Conservation (phyloP, 1,140 invertebrate species). For the Plodia interpunctella region DNA sequence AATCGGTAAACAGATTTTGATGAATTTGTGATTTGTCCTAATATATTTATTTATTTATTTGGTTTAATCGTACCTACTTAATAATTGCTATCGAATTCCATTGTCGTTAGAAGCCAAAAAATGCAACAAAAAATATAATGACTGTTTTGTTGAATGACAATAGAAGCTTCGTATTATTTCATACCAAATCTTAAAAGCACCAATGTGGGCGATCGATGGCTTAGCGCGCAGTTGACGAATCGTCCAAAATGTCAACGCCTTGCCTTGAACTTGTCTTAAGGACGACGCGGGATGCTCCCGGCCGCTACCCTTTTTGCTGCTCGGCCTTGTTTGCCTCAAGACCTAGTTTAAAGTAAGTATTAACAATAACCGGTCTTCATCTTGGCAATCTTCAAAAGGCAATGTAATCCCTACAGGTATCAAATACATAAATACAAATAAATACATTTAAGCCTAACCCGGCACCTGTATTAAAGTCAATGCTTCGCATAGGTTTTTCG, state of each 20-base stretch:
- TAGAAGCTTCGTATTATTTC: constrained; percentile 20
- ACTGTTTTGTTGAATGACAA: background rate
- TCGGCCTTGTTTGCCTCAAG: constrained; percentile 31
- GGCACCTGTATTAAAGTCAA: constrained; percentile 9
- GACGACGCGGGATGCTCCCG: constrained; percentile 50
- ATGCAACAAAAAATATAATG: background rate
- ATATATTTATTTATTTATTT: no score
- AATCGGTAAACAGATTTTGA: no score
- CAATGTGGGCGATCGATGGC: constrained; percentile 22
- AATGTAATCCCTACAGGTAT: constrained; percentile 21
- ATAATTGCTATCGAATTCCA: no score
- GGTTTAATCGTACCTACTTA: no score
- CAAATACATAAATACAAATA: background rate
- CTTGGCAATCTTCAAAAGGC: constrained; percentile 31
- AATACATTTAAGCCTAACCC: background rate
- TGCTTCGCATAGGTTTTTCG: no score
- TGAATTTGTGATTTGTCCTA: no score
- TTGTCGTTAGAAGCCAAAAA: no score
- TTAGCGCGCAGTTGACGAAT: constrained; percentile 54
- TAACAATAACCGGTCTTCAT: constrained; percentile 42
- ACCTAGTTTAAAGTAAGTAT: constrained; percentile 31
- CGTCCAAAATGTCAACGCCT: constrained; percentile 66
- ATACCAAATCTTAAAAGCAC: constrained; percentile 19
- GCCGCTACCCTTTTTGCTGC: constrained; percentile 35
- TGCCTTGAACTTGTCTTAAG: constrained; percentile 71